Evolutionary conservation across 2,113 vertebrate genomes (phyloP).

Genomic region (Herpailurus yagouaroundi): DNA sequence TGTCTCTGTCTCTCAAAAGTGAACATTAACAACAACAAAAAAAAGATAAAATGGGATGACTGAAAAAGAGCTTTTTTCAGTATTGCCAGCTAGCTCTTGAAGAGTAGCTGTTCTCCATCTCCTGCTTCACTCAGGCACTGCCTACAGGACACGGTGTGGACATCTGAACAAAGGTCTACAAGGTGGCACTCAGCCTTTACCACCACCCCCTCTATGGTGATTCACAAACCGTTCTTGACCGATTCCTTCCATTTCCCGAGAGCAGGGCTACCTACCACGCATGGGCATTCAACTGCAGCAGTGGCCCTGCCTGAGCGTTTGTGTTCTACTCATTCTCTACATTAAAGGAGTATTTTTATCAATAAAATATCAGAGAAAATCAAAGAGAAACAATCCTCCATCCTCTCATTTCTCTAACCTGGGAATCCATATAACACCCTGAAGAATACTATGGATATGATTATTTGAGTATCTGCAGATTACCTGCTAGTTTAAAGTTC

Average conservation of each 20-base stretch:
- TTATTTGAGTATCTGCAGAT: not conserved
- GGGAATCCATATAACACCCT: not conserved
- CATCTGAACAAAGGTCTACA: not conserved
- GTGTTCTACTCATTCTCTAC: not conserved
- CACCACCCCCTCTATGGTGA: not conserved
- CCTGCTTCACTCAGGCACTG: not conserved
- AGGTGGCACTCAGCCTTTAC: not conserved
- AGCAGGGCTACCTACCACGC: not conserved
- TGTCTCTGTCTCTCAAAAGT: too few species aligned
- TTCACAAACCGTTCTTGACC: not conserved
- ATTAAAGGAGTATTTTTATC: not conserved
- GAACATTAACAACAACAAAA: too few species aligned
- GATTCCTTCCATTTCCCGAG: not conserved
- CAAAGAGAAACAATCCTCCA: not conserved
- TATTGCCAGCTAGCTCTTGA: not conserved
- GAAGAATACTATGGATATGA: not conserved
- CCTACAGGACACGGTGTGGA: not conserved
- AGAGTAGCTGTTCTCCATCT: not conserved
- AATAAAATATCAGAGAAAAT: not conserved
- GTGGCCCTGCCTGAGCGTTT: not conserved
- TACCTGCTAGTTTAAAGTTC: conserved; percentile 22
- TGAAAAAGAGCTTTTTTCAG: not conserved
- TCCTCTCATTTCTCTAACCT: not conserved
- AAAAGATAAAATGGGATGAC: not conserved
- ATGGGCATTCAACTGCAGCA: not conserved